These are phyloP conservation scores for Ariopsis seemanni DNA, from an alignment of 2,113 vertebrate genomes.

Conservation along the genomic window DNA sequence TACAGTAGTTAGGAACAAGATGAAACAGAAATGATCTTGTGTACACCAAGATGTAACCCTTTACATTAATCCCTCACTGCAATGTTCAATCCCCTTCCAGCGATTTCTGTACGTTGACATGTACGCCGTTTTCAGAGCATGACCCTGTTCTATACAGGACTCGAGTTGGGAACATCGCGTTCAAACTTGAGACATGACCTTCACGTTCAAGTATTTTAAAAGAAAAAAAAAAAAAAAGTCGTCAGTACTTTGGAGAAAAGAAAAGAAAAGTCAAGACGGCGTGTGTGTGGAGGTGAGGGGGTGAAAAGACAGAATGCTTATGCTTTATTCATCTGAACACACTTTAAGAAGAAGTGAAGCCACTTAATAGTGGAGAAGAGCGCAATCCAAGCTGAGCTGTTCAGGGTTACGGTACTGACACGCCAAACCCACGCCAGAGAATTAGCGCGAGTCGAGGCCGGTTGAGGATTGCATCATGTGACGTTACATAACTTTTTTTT, in stretches of 20 bases:
- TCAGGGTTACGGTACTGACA: neutral
- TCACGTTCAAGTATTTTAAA: neutral
- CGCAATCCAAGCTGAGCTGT: neutral
- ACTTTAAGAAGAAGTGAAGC: neutral
- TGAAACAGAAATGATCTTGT: too few relatives aligned
- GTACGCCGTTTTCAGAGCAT: too few relatives aligned
- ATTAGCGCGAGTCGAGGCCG: too few relatives aligned
- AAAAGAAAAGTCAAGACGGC: neutral
- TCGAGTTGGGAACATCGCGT: neutral
- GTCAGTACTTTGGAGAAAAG: neutral
- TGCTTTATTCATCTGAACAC: neutral
- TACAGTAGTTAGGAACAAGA: too few relatives aligned
- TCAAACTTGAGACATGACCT: conserved; percentile 12
- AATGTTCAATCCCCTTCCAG: too few relatives aligned
- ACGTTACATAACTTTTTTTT: neutral
- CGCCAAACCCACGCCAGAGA: too few relatives aligned
- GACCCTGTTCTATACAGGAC: neutral
- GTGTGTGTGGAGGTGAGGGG: conserved; percentile 25
- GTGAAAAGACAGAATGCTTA: neutral
- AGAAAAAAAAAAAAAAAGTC: neutral
- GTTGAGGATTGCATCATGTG: neutral
- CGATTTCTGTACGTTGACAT: too few relatives aligned
- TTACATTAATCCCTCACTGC: too few relatives aligned
- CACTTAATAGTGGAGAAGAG: neutral
- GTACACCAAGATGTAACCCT: too few relatives aligned